Evolutionary conservation across 2,888 invertebrate species (phyloP).

Genomic region (Rotaria macrura): DNA sequence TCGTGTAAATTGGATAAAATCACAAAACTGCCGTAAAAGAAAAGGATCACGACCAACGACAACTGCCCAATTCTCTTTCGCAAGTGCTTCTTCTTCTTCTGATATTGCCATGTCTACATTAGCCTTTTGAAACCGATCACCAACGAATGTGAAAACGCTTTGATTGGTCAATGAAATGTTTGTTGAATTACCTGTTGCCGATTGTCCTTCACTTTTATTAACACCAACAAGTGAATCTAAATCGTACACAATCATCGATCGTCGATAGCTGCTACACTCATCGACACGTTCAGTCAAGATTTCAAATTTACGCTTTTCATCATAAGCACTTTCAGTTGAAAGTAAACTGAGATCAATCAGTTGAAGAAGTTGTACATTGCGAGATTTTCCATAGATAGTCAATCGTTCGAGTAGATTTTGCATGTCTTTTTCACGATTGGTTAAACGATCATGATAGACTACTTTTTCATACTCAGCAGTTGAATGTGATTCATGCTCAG

Average conservation of each 20-base stretch:
- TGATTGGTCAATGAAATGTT: background rate
- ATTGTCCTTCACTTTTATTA: background rate
- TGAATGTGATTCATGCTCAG: background rate
- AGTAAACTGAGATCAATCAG: background rate
- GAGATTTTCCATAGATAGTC: background rate
- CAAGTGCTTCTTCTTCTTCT: too few relatives aligned
- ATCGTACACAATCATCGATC: slow-evolving; percentile 11
- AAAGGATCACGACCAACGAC: too few relatives aligned
- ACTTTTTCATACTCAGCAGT: background rate
- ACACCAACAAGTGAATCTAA: background rate
- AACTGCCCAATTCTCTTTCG: too few relatives aligned
- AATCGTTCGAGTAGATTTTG: background rate
- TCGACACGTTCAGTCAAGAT: background rate
- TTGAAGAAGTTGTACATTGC: background rate
- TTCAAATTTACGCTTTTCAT: background rate
- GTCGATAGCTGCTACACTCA: background rate
- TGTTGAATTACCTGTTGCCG: background rate
- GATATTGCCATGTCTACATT: too few relatives aligned
- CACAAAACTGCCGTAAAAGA: too few relatives aligned
- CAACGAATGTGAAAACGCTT: background rate
- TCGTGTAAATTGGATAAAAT: too few relatives aligned
- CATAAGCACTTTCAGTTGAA: background rate
- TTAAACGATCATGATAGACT: background rate
- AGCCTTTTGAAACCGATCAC: too few relatives aligned
- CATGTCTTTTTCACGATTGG: background rate